Conservation (phyloP, 2,797 vertebrate species). For the Loriculus beryllinus region DNA sequence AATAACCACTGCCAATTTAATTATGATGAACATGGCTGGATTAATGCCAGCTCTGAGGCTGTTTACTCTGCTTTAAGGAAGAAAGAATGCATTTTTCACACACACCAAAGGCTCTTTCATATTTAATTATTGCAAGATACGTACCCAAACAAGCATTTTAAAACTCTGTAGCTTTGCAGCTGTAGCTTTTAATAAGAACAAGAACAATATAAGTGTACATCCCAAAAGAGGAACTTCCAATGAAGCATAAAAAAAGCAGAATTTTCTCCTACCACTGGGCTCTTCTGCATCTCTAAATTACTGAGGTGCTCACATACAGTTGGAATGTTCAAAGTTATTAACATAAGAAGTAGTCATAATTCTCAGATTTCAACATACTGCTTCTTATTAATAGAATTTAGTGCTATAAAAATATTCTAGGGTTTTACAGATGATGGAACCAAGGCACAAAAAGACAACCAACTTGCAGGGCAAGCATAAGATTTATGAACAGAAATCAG, state of each 20-base stretch:
- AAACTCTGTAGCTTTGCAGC: background rate
- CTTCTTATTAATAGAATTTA: background rate
- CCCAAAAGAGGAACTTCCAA: background rate
- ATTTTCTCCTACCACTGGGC: background rate
- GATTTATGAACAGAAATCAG: background rate
- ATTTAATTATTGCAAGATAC: background rate
- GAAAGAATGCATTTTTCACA: background rate
- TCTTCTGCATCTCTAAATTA: background rate
- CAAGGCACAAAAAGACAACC: background rate
- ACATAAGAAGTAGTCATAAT: background rate
- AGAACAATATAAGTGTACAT: background rate
- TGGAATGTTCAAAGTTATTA: background rate
- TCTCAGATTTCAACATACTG: background rate
- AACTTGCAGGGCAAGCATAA: background rate
- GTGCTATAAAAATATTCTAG: background rate
- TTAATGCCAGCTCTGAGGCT: background rate
- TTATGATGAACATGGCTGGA: background rate
- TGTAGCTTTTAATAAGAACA: background rate
- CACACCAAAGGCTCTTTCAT: background rate
- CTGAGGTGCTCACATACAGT: background rate
- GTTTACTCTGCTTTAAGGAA: background rate
- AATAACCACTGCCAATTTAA: background rate
- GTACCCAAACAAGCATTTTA: background rate
- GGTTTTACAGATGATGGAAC: background rate
- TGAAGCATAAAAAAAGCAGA: background rate